Evolutionary conservation across 2,888 invertebrate species (phyloP), one percentile per base, ranked within the genome.

Genomic region (Crossocerus cetratus): DNA sequence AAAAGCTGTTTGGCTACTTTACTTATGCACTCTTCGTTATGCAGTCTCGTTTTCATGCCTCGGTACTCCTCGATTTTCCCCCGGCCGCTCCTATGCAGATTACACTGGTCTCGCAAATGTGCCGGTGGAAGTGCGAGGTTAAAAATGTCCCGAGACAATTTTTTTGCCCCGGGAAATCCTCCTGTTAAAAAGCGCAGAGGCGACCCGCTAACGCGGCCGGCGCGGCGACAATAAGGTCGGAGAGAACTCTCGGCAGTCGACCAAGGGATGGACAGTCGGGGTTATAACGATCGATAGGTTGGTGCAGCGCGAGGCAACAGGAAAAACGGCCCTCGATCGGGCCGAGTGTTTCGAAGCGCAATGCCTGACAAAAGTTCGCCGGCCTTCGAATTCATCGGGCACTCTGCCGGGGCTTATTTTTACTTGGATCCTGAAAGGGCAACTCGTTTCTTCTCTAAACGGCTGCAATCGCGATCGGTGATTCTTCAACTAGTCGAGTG

Each of bases 221-320:
- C 32, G 5, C 32, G 32, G 11, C 32, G 32, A 32, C 32, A 32
- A 75, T 58, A 59, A 75, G 61, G 20, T 70, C 60, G 53, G 20
- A 32, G 23, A 74, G 69, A 79, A 64, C 60, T 65, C 66, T 45
- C 61, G 45, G 58, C 21, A 21, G 58, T 71, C 57, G 69, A n/a
- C n/a, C n/a, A 32, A 62, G 78, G 78, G 74, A 78, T 74, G 65
- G 65, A 53, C 74, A n/a, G n/a, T 69, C 69, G 73, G 55, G 81
- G 74, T 78, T 78, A 74, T 67, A 69, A 66, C 81, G 79, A 81
- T 79, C 79, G 79, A 80, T 80, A 81, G 78, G 66, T 61, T 65
- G 64, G 75, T 69, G 80, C 70, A 42, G 69, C 61, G 65, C 78
- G 72, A 74, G 67, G 59, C 68, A 54, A 70, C 68, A 68, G 69